Evolutionary conservation across 2,113 vertebrate genomes (phyloP).

Genomic region (Malurus alboscapulatus): DNA sequence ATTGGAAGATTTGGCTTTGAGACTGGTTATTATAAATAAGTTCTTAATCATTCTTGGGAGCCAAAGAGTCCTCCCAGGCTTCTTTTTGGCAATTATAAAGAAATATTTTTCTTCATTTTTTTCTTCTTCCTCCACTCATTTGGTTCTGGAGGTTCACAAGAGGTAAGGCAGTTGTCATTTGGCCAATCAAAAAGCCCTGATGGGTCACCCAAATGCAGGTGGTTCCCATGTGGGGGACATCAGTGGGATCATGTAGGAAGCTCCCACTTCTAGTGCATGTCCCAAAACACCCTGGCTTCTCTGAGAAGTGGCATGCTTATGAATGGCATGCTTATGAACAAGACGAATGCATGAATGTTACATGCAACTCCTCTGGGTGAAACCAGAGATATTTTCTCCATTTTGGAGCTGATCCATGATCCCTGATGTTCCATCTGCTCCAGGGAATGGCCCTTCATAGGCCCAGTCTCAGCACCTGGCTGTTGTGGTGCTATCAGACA

Average conservation of each 20-base stretch:
- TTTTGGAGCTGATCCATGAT: background rate
- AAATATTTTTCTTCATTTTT: background rate
- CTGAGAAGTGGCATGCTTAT: background rate
- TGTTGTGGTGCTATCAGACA: background rate
- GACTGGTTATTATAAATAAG: background rate
- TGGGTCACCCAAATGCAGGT: background rate
- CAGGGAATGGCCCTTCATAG: rapidly evolving
- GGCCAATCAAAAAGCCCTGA: background rate
- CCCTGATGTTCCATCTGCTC: background rate
- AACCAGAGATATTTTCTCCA: background rate
- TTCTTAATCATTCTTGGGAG: background rate
- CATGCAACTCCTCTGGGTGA: background rate
- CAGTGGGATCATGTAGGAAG: background rate
- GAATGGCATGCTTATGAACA: background rate
- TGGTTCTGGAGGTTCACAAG: background rate
- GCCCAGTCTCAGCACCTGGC: background rate
- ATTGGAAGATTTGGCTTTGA: background rate
- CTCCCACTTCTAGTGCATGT: background rate
- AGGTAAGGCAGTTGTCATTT: background rate
- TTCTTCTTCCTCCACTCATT: background rate
- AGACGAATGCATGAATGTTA: background rate
- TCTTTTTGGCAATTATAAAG: background rate
- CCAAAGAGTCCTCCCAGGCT: background rate
- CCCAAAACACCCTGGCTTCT: background rate
- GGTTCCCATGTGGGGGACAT: rapidly evolving